Conservation (phyloP, 2,797 vertebrate genomes). For the Malacoraja senta region DNA sequence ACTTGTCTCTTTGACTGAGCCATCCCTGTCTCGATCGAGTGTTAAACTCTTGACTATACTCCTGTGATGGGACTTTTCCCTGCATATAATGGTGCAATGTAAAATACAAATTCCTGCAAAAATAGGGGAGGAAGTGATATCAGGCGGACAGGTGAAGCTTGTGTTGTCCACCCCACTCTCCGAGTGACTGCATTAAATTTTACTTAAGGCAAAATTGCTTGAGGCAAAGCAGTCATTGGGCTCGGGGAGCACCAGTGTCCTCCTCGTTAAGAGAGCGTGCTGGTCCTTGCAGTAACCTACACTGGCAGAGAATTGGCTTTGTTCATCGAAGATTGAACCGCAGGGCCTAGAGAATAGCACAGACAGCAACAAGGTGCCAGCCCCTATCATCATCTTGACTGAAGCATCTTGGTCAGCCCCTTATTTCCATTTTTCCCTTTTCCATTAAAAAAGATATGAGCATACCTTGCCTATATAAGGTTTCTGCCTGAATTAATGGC, state of each 20-base stretch:
- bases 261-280: not conserved
- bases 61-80: not conserved
- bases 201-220: not conserved
- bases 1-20: not conserved
- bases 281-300: not conserved
- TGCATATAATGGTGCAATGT: not conserved
- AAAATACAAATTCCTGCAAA: not conserved
- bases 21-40: no score
- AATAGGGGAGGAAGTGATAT: not conserved
- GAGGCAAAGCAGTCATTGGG: no score
- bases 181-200: not conserved
- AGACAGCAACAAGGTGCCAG: not conserved
- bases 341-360: not conserved
- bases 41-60: no score
- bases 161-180: not conserved
- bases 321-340: not conserved
- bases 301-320: not conserved
- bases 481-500: not conserved
- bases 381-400: not conserved
- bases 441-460: not conserved
- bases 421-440: not conserved
- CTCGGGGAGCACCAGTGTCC: not conserved
- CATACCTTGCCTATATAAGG: not conserved
- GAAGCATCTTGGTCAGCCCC: not conserved
- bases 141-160: no score